Evolutionary conservation across 2,888 invertebrate species (phyloP).

Genomic region (Hypselothyrea guttata): DNA sequence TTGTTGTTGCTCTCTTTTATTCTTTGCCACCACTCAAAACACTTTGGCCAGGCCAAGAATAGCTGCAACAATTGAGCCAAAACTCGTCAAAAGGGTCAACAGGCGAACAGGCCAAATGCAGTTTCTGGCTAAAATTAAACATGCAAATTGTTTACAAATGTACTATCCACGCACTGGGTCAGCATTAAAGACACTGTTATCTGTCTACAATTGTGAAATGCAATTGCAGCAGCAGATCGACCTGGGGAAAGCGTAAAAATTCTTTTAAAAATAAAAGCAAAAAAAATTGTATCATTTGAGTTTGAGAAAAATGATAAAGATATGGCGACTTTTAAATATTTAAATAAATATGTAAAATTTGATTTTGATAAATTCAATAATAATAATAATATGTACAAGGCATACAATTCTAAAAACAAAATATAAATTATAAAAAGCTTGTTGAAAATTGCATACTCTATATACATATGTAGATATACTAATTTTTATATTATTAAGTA

Average conservation of each 20-base stretch:
- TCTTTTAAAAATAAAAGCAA: constrained; percentile 1
- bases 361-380: too few relatives aligned
- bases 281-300: background rate
- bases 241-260: constrained; percentile 38
- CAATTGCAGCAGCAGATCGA: constrained; percentile 53
- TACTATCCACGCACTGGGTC: constrained; percentile 54
- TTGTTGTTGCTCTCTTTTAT: background rate
- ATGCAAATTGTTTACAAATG: constrained; percentile 45
- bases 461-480: too few relatives aligned
- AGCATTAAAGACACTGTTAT: constrained; percentile 26
- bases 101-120: constrained; percentile 47
- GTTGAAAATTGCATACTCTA: too few relatives aligned
- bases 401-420: too few relatives aligned
- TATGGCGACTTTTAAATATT: too few relatives aligned
- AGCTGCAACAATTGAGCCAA: constrained; percentile 28
- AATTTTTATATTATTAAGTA: too few relatives aligned
- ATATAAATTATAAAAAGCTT: too few relatives aligned
- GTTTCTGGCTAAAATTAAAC: constrained; percentile 46
- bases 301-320: too few relatives aligned
- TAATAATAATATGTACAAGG: too few relatives aligned
- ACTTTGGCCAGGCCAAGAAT: constrained; percentile 56
- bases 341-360: too few relatives aligned
- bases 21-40: constrained; percentile 11
- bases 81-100: constrained; percentile 64
- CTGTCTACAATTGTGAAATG: constrained; percentile 45